Conservation (phyloP, 2,888 invertebrate genomes). For the Drosophila neoperkinsi region DNA sequence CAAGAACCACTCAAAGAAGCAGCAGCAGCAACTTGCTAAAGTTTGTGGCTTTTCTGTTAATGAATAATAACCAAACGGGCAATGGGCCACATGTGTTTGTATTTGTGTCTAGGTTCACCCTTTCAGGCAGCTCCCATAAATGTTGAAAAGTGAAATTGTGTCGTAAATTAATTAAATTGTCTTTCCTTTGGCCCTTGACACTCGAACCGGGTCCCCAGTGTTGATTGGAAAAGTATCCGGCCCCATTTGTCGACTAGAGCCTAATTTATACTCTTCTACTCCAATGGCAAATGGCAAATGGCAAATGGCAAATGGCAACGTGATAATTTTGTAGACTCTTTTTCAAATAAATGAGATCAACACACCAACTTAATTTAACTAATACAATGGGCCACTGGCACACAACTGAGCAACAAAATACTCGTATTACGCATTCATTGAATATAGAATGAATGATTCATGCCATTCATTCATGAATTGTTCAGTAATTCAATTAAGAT, state of each 20-base stretch:
- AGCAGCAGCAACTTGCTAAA: conserved; percentile 31
- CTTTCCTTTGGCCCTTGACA: conserved; percentile 40
- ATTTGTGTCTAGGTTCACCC: conserved; percentile 26
- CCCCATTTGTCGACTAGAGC: conserved; percentile 28
- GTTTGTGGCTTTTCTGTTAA: conserved; percentile 75
- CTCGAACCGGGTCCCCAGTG: conserved; percentile 16
- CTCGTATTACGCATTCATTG: conserved; percentile 2
- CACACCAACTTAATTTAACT: neutral
- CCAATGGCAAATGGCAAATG: neutral
- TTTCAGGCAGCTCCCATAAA: conserved; percentile 27
- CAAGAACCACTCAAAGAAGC: conserved; percentile 42
- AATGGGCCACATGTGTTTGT: conserved; percentile 48
- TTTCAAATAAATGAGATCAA: neutral
- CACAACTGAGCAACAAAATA: neutral
- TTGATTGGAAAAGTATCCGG: conserved; percentile 51
- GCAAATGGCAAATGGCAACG: neutral
- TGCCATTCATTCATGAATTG: conserved; percentile 32
- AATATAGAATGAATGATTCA: conserved; percentile 38
- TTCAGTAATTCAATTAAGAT: conserved; percentile 59
- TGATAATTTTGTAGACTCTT: neutral
- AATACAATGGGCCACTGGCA: neutral
- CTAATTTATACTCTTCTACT: conserved; percentile 4
- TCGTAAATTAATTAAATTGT: conserved; percentile 75
- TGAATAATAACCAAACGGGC: conserved; percentile 68
- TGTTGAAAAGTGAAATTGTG: conserved; percentile 61